Evolutionary conservation across 2,113 vertebrate species (phyloP), one percentile per base, ranked within the genome.

Genomic region (Pyxicephalus adspersus): DNA sequence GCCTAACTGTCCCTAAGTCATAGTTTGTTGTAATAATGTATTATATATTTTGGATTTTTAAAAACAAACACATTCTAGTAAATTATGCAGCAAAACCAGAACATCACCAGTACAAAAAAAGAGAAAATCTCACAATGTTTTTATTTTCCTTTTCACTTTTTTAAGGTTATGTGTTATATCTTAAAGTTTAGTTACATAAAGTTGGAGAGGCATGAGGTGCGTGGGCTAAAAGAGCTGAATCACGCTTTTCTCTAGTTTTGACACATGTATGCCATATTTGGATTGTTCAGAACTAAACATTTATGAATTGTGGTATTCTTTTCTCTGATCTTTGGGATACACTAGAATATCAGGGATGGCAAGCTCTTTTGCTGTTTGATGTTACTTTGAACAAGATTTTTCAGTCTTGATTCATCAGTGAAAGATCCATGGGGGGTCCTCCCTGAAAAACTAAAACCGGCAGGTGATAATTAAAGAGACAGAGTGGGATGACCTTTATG

Each of bases 311-410:
- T 64, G 78, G 57, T 72, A 58, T 67, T 71, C 78, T 68, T 3
- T 25, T 51, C 50, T 74, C 70, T 81, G 70, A 81, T 81, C 79
- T 64, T 65, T 51, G 73, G n/a, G 65, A 74, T 64, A 65, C 68
- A 38, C 45, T 7, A 81, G 79, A 74, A 54, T 45, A 52, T 22
- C 70, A 31, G 28, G 20, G 15, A 74, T 64, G 61, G 45, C 58
- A 38, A 50, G 38, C 31, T 63, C 57, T 23, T 52, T 63, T 22
- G 22, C 68, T 64, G 79, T 73, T 74, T 81, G 79, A 81, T 81
- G 79, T 81, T 81, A 73, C 79, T 81, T 81, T 74, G 60, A 81
- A 74, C 68, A 73, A 55, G 68, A 63, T 19, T 4, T 60, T 65
- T 26, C 50, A 38, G 68, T 26, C 54, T 6, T 55, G 60, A 19